Percentiles rank a stretch among this genome's conserved stretches.
Evolutionary conservation across 2,113 vertebrate genomes (phyloP).

Genomic region (Pomatorhinus ruficollis): DNA sequence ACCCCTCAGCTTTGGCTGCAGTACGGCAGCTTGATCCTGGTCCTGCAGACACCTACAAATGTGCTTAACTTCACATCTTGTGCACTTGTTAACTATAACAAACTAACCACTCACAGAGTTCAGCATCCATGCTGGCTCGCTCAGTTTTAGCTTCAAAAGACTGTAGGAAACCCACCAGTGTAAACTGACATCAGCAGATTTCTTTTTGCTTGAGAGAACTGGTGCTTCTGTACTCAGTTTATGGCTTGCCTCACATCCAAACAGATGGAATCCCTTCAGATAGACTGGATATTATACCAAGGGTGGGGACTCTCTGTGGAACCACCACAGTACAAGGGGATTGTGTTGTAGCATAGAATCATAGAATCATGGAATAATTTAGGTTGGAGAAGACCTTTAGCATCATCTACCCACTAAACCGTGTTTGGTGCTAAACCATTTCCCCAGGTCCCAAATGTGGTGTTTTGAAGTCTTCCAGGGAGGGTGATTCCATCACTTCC

Average conservation of each 20-base stretch:
- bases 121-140: not conserved
- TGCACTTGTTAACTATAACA: not conserved
- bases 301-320: not conserved
- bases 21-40: not conserved
- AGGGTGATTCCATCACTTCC: not conserved
- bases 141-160: not conserved
- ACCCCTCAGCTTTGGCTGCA: not conserved
- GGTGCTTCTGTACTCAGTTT: not conserved
- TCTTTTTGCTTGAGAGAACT: not conserved
- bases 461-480: not conserved
- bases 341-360: not conserved
- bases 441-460: not conserved
- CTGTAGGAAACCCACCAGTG: not conserved
- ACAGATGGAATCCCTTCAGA: not conserved
- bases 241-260: not conserved
- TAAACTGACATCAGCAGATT: not conserved
- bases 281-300: not conserved
- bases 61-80: not conserved
- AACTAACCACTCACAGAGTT: not conserved
- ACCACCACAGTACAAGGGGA: not conserved
- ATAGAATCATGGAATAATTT: fast-evolving
- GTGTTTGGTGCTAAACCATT: not conserved
- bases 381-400: not conserved
- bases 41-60: not conserved
- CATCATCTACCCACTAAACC: not conserved